Conservation (phyloP, 1,140 invertebrate species). For the Propsilocerus akamusi region DNA sequence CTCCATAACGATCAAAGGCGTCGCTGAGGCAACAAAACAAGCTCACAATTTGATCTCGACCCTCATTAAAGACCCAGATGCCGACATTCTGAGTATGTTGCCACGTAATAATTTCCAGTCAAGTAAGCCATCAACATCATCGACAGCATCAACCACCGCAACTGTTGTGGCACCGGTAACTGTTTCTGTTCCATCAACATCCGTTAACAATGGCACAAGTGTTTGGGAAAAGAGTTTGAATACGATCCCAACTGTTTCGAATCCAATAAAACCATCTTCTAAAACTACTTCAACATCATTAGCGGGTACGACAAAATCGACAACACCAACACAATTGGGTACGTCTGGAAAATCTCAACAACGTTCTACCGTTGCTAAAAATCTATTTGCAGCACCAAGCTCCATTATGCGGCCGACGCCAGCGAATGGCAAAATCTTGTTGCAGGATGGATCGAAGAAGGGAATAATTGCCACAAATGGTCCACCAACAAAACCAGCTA, state of each 20-base stretch:
- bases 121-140: slow-evolving; percentile 5
- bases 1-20: slow-evolving; percentile 87
- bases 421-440: background rate
- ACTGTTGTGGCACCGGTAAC: slow-evolving; percentile 13
- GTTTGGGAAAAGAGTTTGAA: background rate
- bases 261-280: background rate
- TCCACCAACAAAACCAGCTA: no score
- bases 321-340: slow-evolving; percentile 9
- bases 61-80: slow-evolving; percentile 83
- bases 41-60: slow-evolving; percentile 70
- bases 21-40: slow-evolving; percentile 77
- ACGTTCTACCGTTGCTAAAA: slow-evolving; percentile 16
- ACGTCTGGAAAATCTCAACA: slow-evolving; percentile 16
- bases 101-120: slow-evolving; percentile 36
- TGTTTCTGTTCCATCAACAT: slow-evolving; percentile 7
- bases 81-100: slow-evolving; percentile 71
- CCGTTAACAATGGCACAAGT: background rate
- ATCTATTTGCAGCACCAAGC: slow-evolving; percentile 8
- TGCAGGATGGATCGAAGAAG: background rate
- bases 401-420: background rate
- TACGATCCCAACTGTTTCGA: background rate
- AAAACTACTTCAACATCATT: slow-evolving; percentile 11
- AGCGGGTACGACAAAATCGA: slow-evolving; percentile 11
- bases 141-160: slow-evolving; percentile 4
- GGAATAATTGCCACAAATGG: no score